Base-by-base conservation (phyloP, 2,113 vertebrate genomes). In the Euleptes europaea region DNA sequence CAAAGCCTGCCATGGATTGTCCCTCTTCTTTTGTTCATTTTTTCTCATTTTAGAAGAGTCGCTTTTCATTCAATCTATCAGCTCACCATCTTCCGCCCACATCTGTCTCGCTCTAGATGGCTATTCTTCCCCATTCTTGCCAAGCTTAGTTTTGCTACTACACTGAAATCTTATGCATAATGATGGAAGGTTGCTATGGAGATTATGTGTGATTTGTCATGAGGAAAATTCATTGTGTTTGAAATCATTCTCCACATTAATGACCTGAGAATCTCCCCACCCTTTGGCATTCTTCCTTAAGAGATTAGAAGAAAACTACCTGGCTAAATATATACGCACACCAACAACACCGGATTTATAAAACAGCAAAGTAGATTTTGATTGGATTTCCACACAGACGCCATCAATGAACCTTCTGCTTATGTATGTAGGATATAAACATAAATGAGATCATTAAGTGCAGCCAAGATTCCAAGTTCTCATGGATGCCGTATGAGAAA, bases 171-270 rank as follows among this genome's bases (percentile, higher is more conserved):
- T 80, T 89, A 83, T 85, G 90, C 92, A 92, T 95, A 96, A 96
- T 95, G 94, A 90, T 92, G 85, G 86, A 84, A 86, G 83, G 96
- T 96, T 96, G 95, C 95, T 94, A 92, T 96, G 93, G 96, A 92
- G 95, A 96, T 94, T 93, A 85, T 69, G 42, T 90, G 90, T 94
- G 92, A 94, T 96, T 96, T 96, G 88, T 95, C 93, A 96, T 80
- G 88, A 96, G 86, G 88, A 95, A 95, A 94, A 95, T 93, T 94
- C 88, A 94, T 92, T 89, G 92, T 93, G 87, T 94, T 93, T 90
- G 88, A 95, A 86, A 88, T 90, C 70, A 94, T 95, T 95, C 91
- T 89, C 88, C 86, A 91, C 71, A 49, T 33, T 87, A 93, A 94
- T 93, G 93, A 94, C 90, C 63, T 0, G 80, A 40, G 17, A 89